Evolutionary conservation across 2,797 vertebrate genomes (phyloP), one percentile per base, ranked within the genome.

Genomic region (Australoheros facetus): DNA sequence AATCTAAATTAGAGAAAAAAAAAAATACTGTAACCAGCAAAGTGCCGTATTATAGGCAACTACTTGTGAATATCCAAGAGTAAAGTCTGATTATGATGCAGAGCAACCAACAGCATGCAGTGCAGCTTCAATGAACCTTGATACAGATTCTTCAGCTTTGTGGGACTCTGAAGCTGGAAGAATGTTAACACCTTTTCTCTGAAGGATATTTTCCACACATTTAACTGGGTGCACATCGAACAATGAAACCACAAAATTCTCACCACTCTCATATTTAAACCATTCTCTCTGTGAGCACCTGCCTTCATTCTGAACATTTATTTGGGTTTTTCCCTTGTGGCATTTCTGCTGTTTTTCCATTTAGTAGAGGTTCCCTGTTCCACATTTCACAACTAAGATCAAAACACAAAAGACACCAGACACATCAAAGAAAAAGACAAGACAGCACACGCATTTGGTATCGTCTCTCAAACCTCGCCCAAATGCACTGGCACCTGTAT

Each of bases 381-480:
- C 56, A 69, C 26, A 57, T 58, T 39, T 74, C 37, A 17, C 21
- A 16, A n/a, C 71, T 13, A 11, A 60, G 66, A 78, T 86, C 75
- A 87, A 83, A 83, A 80, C 28, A 48, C 3, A 53, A 80, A 57
- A 71, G 21, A 66, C 53, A 71, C 76, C 53, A 39, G 53, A 79
- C 28, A 37, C 75, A 79, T 66, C 59, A 72, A 71, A 57, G 10
- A 39, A 5, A 58, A 75, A 32, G 4, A 45, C 30, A 58, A 75
- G 55, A 60, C 19, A 28, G 73, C 32, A 14, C 4, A 48, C 37
- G 11, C 48, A 45, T 56, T 72, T 79, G 73, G 84, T 66, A 53
- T 32, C 0, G 42, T 56, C 45, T 69, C 26, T 69, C 10, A 4
- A 7, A 11, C 64, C 66, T 81, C 45, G 9, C 75, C 54, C 72